These are phyloP conservation scores for Telmatherina bonti DNA, from an alignment of 2,797 vertebrate genomes.

Conservation along the genomic window DNA sequence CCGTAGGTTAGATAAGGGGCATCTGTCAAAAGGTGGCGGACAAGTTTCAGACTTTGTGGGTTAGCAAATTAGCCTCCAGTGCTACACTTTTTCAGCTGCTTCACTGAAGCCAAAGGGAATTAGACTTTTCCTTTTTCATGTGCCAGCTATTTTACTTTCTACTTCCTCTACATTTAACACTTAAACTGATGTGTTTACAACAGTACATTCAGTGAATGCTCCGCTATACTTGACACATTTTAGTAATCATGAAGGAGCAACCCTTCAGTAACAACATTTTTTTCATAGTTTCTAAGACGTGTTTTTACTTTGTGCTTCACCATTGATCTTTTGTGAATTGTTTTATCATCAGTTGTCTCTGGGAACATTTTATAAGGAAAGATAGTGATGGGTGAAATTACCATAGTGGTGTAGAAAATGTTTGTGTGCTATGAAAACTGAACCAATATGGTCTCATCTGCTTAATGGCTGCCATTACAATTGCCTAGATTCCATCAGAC, in stretches of 20 bases:
- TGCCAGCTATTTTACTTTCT: constrained; percentile 8
- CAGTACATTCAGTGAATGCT: background rate
- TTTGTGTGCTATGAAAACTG: background rate
- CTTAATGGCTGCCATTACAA: background rate
- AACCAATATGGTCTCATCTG: background rate
- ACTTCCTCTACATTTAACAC: background rate
- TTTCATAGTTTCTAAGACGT: background rate
- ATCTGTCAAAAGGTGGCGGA: constrained; percentile 60
- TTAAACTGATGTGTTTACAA: background rate
- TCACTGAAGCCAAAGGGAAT: constrained; percentile 19
- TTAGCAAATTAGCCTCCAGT: constrained; percentile 55
- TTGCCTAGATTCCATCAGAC: no score
- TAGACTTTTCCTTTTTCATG: constrained; percentile 14
- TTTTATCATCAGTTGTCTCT: background rate
- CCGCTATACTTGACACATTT: background rate
- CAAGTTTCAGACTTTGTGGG: constrained; percentile 59
- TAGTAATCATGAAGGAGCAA: background rate
- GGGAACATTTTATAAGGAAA: constrained; percentile 10
- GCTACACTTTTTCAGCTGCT: constrained; percentile 33
- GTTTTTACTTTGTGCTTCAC: background rate
- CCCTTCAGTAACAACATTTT: background rate
- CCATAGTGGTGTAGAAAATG: background rate
- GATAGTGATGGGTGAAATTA: constrained; percentile 4
- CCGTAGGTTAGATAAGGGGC: constrained; percentile 52
- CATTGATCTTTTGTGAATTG: background rate